These are phyloP conservation scores for Spea hammondii DNA, from an alignment of 2,797 vertebrate species.

Conservation along the genomic window DNA sequence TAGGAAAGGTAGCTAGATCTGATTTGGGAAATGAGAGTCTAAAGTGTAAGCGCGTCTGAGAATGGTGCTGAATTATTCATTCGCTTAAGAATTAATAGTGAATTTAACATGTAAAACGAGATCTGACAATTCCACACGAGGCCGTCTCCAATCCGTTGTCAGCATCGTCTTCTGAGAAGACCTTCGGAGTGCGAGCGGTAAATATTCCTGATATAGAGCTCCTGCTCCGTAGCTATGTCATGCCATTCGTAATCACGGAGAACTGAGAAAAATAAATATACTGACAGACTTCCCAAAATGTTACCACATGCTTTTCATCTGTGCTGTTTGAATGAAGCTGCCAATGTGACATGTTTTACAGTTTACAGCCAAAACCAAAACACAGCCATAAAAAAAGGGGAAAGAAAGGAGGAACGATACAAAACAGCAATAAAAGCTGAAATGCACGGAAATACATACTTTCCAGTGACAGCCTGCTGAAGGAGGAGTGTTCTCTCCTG, in stretches of 20 bases:
- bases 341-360: conserved; percentile 39
- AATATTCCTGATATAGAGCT: neutral
- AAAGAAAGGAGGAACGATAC: neutral
- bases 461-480: no score
- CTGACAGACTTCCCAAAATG: conserved; percentile 16
- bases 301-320: conserved; percentile 44
- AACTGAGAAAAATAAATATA: conserved; percentile 19
- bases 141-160: neutral
- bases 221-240: neutral
- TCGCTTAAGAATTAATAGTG: neutral
- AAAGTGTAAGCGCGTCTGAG: no score
- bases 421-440: neutral
- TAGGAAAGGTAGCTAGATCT: no score
- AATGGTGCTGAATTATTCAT: conserved; percentile 1
- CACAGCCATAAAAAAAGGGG: neutral
- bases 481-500: no score
- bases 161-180: no score
- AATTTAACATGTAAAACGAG: neutral
- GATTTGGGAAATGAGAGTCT: neutral
- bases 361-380: conserved; percentile 28
- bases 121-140: neutral
- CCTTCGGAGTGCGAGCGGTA: no score
- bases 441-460: neutral
- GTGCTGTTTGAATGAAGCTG: conserved; percentile 10
- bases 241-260: neutral